Evolutionary conservation across 2,113 vertebrate genomes (phyloP).

Genomic region (Xyrauchen texanus): DNA sequence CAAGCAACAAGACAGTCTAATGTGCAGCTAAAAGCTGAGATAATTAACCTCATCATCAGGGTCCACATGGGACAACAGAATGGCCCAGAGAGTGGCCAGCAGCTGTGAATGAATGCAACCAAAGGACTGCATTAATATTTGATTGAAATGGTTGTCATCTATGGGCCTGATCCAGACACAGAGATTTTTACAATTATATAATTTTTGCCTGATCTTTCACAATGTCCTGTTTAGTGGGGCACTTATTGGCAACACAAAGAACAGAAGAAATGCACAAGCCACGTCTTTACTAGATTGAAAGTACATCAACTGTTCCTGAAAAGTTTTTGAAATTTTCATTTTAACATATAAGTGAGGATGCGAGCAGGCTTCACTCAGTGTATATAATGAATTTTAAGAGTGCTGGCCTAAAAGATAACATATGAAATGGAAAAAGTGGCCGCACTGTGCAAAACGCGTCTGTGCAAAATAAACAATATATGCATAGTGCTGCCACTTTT

Average conservation of each 20-base stretch:
- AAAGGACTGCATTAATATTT: constrained; percentile 50
- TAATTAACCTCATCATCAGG: constrained; percentile 48
- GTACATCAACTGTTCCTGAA: too few species aligned
- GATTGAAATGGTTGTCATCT: constrained; percentile 25
- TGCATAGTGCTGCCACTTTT: too few species aligned
- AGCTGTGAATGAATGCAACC: not conserved
- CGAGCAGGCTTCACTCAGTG: too few species aligned
- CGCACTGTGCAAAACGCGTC: too few species aligned
- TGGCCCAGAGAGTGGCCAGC: constrained; percentile 3
- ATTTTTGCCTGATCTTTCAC: constrained; percentile 20
- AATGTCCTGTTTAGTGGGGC: not conserved
- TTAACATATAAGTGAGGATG: too few species aligned
- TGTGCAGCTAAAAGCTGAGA: constrained; percentile 40
- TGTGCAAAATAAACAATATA: too few species aligned
- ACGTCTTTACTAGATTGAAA: too few species aligned
- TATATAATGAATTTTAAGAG: too few species aligned
- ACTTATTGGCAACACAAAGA: not conserved
- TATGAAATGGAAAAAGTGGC: too few species aligned
- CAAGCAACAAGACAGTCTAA: constrained; percentile 28
- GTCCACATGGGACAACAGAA: constrained; percentile 26
- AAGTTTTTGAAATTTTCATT: too few species aligned
- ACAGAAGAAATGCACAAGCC: too few species aligned
- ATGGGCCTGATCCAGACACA: constrained; percentile 4
- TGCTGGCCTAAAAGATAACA: too few species aligned
- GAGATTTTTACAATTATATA: constrained; percentile 11